A percentile compares a stretch with the other conserved stretches of the same genome.
phyloP scores from a whole-genome alignment of 2,113 vertebrate genomes.

The Nematolebias whitei region DNA sequence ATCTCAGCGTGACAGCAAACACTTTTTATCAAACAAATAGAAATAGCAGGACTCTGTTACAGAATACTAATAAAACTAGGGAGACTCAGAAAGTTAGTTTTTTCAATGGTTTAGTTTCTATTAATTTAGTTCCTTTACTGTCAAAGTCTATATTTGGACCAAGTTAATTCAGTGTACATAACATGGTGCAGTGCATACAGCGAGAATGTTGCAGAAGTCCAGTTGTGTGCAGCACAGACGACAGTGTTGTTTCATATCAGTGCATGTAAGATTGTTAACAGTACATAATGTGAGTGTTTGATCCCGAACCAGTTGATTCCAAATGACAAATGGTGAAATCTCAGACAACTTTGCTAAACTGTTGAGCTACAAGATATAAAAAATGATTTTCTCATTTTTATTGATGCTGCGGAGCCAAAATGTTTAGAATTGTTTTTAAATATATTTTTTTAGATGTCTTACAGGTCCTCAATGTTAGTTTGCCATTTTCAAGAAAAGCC shows the following conservation, averaged over 20 bases:
- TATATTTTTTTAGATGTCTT: neutral
- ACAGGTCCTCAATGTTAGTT: too few species aligned
- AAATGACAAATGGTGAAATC: slow-evolving; percentile 2
- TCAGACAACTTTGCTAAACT: slow-evolving; percentile 9
- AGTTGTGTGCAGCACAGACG: slow-evolving; percentile 31
- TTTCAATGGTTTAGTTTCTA: neutral
- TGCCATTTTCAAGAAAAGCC: neutral
- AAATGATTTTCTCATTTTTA: neutral
- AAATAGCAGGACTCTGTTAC: neutral
- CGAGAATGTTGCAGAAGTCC: slow-evolving; percentile 1
- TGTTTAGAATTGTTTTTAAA: neutral
- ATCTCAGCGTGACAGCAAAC: slow-evolving; percentile 16
- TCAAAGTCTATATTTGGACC: slow-evolving; percentile 36
- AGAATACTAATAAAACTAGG: slow-evolving; percentile 8
- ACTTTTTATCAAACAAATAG: slow-evolving; percentile 17
- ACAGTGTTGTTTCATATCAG: slow-evolving; percentile 7
- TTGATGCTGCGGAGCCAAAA: neutral
- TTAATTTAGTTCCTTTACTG: slow-evolving; percentile 9
- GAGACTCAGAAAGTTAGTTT: neutral
- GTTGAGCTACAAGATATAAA: slow-evolving; percentile 3
- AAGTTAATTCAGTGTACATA: slow-evolving; percentile 12
- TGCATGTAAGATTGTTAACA: slow-evolving; percentile 28
- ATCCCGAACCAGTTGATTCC: neutral
- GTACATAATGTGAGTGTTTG: slow-evolving; percentile 16
- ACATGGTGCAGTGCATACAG: neutral